Evolutionary conservation across 2,888 invertebrate species (phyloP).

Genomic region (Erebia palarica): DNA sequence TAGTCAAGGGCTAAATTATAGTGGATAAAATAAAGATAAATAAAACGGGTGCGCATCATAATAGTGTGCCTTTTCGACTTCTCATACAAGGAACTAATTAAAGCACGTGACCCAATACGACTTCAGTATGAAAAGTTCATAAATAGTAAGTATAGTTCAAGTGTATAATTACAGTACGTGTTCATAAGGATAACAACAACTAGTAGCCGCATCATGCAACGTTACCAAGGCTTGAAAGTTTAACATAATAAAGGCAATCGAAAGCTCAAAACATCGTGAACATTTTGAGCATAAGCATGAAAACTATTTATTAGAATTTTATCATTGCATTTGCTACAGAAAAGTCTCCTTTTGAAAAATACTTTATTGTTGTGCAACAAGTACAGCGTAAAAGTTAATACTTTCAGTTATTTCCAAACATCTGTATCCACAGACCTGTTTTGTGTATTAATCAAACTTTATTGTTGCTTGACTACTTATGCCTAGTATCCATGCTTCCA

Average conservation of each 20-base stretch:
- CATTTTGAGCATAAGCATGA: slow-evolving; percentile 6
- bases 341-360: slow-evolving; percentile 14
- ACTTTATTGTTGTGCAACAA: slow-evolving; percentile 13
- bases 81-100: too few relatives aligned
- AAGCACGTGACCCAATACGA: too few relatives aligned
- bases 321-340: slow-evolving; percentile 2
- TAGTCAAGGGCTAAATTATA: too few relatives aligned
- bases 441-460: neutral
- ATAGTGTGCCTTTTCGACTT: too few relatives aligned
- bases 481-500: neutral
- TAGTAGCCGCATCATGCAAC: too few relatives aligned
- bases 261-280: neutral
- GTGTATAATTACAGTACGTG: too few relatives aligned
- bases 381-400: neutral
- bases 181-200: too few relatives aligned
- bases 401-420: slow-evolving; percentile 4
- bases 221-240: neutral
- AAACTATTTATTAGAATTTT: slow-evolving; percentile 12
- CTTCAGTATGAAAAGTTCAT: too few relatives aligned
- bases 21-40: too few relatives aligned
- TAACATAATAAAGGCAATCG: slow-evolving; percentile 3
- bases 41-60: too few relatives aligned
- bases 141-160: too few relatives aligned
- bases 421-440: neutral
- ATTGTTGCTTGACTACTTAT: neutral